Conservation (phyloP, 2,888 invertebrate species). For the Capitulum mitella region DNA sequence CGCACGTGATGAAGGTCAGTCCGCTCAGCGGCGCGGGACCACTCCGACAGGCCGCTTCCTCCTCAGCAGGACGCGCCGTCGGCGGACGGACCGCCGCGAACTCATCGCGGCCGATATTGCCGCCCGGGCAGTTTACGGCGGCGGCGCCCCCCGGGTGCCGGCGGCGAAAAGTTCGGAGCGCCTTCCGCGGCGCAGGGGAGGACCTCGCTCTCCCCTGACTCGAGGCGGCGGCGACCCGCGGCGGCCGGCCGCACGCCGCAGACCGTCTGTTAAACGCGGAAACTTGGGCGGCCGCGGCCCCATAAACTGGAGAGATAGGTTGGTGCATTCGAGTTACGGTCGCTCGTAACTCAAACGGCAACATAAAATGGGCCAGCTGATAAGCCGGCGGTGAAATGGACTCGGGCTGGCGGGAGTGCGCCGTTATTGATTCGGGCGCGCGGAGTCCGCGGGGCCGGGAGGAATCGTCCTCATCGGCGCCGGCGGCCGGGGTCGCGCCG, state of each 20-base stretch:
- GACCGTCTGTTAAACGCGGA: neutral
- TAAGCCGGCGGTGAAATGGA: neutral
- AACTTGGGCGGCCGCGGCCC: neutral
- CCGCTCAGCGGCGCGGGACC: no score
- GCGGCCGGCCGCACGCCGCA: no score
- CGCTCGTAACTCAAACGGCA: neutral
- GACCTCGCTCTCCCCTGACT: neutral
- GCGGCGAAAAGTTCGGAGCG: neutral
- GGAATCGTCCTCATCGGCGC: no score
- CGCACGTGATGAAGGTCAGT: neutral
- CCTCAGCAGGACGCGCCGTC: neutral
- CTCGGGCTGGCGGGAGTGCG: neutral
- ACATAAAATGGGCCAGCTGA: neutral
- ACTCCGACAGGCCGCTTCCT: no score
- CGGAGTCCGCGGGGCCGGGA: no score
- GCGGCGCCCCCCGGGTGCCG: neutral
- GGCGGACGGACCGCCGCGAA: neutral
- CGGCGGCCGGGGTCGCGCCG: no score
- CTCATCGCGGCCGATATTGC: neutral
- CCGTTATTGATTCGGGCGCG: neutral
- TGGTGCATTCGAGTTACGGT: neutral
- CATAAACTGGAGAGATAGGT: neutral
- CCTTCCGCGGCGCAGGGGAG: neutral
- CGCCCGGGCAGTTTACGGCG: neutral
- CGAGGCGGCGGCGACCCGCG: no score